Base-by-base conservation (phyloP, 2,113 vertebrate genomes). In the Oncorhynchus gorbuscha region DNA sequence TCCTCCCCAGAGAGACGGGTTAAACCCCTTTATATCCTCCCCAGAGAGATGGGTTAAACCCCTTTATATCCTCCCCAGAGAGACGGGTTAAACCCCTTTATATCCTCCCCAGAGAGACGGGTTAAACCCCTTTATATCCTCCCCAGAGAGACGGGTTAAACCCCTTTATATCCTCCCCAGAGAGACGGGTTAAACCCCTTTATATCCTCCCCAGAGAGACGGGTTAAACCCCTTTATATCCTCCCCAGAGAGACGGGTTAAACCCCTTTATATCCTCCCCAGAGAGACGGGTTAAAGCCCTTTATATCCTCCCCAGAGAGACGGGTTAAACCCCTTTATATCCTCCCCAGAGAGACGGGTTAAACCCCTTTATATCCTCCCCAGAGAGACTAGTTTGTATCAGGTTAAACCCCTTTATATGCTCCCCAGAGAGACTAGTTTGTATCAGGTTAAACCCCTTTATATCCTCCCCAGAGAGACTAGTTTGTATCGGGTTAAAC, bases 281-380 rank as follows among this genome's bases (percentile, higher is more conserved):
- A 26, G 26, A 28, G 26, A 28, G 26, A 24, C 24, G 24, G 24
- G 24, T 24, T 24, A 24, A 24, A 24, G 1, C 24, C 24, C 24
- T 24, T 24, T 24, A 24, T 24, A 24, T 24, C 24, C 24, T 24
- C 24, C 24, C 24, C 24, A 24, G 24, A 24, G 24, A 24, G 24
- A 24, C 24, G 24, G 24, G 26, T 28, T 28, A 28, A 28, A 28
- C 26, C 87, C 86, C 84, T 73, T 80, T 80, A 78, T 86, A 85
- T 91, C 87, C 87, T 89, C 86, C 82, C 87, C 28, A 22, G 81
- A 82, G 86, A 72, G 69, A 73, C 81, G 86, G 71, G 84, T 91
- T 92, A 88, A 90, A 28, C 26, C 87, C 85, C 84, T 73, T 80
- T 80, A 78, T 86, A 85, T 91, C 87, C 87, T 89, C 87, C 82